These are phyloP conservation scores for Dasypogon diadema DNA, from an alignment of 2,888 invertebrate genomes.

Conservation along the genomic window DNA sequence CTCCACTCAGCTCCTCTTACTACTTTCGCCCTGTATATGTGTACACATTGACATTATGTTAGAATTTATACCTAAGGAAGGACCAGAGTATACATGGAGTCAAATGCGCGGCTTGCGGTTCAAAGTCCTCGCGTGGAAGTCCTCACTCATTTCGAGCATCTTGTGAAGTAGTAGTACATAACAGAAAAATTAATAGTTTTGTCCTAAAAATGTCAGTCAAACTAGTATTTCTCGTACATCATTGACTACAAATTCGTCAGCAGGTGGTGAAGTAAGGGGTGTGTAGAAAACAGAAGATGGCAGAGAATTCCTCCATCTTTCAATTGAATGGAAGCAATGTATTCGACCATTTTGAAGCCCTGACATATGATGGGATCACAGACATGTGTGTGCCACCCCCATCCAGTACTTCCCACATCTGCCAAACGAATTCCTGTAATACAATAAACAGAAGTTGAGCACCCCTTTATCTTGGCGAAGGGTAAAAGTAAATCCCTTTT, in stretches of 20 bases:
- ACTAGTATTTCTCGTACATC: conserved; percentile 27
- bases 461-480: conserved; percentile 24
- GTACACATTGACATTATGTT: conserved; percentile 56
- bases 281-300: background rate
- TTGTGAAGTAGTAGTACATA: background rate
- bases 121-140: conserved; percentile 40
- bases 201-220: conserved; percentile 46
- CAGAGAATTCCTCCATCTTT: conserved; percentile 38
- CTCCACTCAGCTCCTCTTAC: conserved; percentile 48
- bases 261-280: background rate
- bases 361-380: conserved; percentile 49
- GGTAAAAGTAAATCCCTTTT: background rate
- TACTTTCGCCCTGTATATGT: conserved; percentile 51
- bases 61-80: conserved; percentile 53
- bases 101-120: conserved; percentile 51
- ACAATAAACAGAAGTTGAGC: conserved; percentile 9
- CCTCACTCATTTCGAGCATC: conserved; percentile 13
- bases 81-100: conserved; percentile 41
- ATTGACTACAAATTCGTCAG: background rate
- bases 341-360: conserved; percentile 50
- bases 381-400: conserved; percentile 44
- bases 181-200: conserved; percentile 45
- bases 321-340: conserved; percentile 18
- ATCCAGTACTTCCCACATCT: background rate
- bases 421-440: conserved; percentile 7